Base-by-base conservation (phyloP, 1,140 invertebrate genomes). In the Zaprionus inermis region DNA sequence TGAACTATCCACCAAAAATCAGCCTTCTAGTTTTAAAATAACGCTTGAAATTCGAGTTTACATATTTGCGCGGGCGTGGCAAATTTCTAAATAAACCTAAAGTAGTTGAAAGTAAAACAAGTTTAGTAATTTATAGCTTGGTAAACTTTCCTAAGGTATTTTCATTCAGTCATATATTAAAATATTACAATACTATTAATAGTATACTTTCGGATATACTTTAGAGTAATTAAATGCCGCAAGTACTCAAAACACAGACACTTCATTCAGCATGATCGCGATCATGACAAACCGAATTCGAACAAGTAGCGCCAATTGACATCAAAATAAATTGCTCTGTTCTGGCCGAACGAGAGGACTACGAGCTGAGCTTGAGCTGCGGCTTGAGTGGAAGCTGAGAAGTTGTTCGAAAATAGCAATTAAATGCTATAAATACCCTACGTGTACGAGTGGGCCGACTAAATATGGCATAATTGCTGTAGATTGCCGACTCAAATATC, bases 381-480 rank as follows among this genome's bases (percentile, higher is more conserved):
- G n/a, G 24, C 16, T 78, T 41, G 63, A 67, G 30, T 58, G 44
- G 46, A 20, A 28, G n/a, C 65, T 63, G 77, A 66, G 81, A 72
- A 66, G 74, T 71, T 70, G 55, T 66, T 78, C 65, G 57, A 79
- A 85, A 86, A 85, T 81, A 85, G 78, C 82, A 85, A 81, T 85
- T 86, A 86, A 66, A 66, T 63, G 59, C 82, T 81, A 85, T 78
- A 79, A 81, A 85, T 86, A 85, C 18, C 32, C 12, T 7, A 10
- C 20, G 9, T 52, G 28, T 14, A 55, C 56, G 52, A 75, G 59
- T 58, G 67, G 34, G 14, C 22, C n/a, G 60, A 72, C 83, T 65
- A 75, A 80, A 80, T 78, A 80, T 75, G 84, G 84, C 80, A 75
- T 75, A 80, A 86, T 86, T 84, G 80, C 60, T 68, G 65, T 49